phyloP scores from a whole-genome alignment of 2,113 vertebrate species.

The Macrotus californicus region DNA sequence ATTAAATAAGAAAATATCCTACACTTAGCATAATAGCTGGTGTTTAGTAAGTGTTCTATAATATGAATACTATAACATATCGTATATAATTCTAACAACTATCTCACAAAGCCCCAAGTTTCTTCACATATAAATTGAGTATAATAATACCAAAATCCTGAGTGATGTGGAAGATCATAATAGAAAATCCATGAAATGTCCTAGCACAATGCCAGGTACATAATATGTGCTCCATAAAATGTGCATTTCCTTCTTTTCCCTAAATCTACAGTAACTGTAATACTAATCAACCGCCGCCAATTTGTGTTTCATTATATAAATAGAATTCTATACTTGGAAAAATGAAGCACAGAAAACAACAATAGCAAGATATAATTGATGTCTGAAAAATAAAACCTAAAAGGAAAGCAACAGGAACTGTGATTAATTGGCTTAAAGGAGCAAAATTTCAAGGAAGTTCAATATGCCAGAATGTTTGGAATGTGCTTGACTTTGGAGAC shows the following conservation, averaged over 20 bases:
- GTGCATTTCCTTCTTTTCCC: background rate
- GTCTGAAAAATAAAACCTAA: background rate
- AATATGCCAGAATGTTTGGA: background rate
- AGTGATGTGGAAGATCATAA: background rate
- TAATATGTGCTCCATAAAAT: background rate
- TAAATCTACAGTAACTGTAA: background rate
- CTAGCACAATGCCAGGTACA: background rate
- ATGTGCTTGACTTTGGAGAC: background rate
- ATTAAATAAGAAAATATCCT: constrained; percentile 9
- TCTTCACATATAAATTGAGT: background rate
- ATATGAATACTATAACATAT: background rate
- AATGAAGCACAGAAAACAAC: background rate
- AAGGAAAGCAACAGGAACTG: background rate
- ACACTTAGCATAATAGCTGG: background rate
- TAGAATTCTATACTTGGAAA: background rate
- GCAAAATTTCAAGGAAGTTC: background rate
- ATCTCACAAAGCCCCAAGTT: background rate
- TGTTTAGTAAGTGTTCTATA: background rate
- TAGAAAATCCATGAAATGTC: background rate
- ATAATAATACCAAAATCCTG: background rate
- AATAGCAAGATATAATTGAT: background rate
- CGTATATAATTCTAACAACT: background rate
- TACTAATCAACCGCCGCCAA: background rate
- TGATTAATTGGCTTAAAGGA: background rate
- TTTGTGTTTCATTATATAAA: background rate